Evolutionary conservation across 2,888 invertebrate species (phyloP).

Genomic region (Stenchaetothrips biformis): DNA sequence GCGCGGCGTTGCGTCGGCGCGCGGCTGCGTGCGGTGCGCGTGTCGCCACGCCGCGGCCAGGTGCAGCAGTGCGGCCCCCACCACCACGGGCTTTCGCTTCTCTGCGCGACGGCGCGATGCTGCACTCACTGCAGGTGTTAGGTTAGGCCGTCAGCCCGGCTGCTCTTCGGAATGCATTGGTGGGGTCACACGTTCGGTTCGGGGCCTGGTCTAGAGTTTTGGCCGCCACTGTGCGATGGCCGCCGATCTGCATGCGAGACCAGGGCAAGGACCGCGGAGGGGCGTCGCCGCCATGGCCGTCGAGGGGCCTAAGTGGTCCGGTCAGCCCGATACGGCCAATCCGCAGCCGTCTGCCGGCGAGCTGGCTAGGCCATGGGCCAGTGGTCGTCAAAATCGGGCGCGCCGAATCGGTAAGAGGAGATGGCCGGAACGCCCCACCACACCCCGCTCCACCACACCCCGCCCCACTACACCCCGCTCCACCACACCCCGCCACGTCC

Average conservation of each 20-base stretch:
- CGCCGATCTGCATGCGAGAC: background rate
- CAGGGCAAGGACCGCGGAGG: background rate
- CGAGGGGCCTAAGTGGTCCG: background rate
- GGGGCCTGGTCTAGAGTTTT: too few relatives aligned
- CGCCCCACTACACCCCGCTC: background rate
- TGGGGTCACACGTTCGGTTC: too few relatives aligned
- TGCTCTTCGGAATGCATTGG: too few relatives aligned
- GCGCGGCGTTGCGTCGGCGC: background rate
- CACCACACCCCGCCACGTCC: background rate
- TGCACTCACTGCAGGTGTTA: too few relatives aligned
- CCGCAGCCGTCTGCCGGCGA: background rate
- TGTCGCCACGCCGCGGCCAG: background rate
- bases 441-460: background rate
- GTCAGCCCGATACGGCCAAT: background rate
- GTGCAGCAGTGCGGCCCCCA: background rate
- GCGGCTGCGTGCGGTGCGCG: background rate
- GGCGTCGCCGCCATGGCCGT: background rate
- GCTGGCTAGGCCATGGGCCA: conserved; percentile 1
- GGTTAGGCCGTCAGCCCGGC: too few relatives aligned
- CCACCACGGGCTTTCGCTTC: too few relatives aligned
- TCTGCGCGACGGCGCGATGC: too few relatives aligned
- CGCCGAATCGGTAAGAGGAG: conserved; percentile 1
- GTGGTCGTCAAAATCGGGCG: conserved; percentile 2
- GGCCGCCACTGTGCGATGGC: background rate
- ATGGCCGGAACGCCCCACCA: background rate